Conservation (phyloP, 1,140 invertebrate genomes). For the Trypoxylus dichotomus region DNA sequence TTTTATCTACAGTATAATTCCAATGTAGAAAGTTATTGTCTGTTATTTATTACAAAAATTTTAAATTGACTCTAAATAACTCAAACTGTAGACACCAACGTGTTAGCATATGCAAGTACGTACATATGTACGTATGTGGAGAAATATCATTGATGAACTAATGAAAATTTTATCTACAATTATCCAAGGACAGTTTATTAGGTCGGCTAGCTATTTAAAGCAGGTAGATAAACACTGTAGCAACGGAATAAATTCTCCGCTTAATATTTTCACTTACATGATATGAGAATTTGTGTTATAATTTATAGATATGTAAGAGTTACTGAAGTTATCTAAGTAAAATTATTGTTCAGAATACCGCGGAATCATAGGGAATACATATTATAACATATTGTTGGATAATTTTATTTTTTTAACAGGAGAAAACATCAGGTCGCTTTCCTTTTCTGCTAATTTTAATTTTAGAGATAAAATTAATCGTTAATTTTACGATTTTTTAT, state of each 20-base stretch:
- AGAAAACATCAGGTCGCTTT: too few species aligned
- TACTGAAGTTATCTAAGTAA: too few species aligned
- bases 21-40: not conserved
- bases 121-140: not conserved
- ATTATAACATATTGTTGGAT: too few species aligned
- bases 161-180: conserved; percentile 18
- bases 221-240: not conserved
- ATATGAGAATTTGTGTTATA: too few species aligned
- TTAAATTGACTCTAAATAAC: not conserved
- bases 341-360: not conserved
- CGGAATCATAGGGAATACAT: not conserved
- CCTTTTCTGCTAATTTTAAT: too few species aligned
- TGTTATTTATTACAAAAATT: not conserved
- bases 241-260: not conserved
- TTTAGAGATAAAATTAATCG: too few species aligned
- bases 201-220: not conserved
- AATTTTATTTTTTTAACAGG: too few species aligned
- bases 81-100: not conserved
- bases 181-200: conserved; percentile 3
- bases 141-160: conserved; percentile 9
- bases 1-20: not conserved
- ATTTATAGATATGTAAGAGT: too few species aligned
- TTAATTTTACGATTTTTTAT: too few species aligned
- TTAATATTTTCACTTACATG: too few species aligned
- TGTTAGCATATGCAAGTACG: not conserved